Evolutionary conservation across 2,797 vertebrate species (phyloP).

Genomic region (Phrynocephalus vlangalii): DNA sequence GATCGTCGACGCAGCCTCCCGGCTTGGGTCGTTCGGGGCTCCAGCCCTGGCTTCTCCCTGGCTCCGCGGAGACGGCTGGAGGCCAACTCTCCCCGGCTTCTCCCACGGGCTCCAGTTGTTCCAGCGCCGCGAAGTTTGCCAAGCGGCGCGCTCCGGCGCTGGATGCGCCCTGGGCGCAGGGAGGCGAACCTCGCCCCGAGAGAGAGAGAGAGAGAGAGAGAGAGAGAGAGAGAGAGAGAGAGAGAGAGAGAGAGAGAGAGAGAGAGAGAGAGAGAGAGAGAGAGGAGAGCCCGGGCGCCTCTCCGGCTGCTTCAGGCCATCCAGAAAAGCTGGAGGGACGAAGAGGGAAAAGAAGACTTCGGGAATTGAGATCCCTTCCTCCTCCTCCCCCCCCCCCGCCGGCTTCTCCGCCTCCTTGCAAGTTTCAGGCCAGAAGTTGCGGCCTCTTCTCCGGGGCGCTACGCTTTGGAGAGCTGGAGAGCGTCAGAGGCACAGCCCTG

Average conservation of each 20-base stretch:
- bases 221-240: too few species aligned
- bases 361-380: background rate
- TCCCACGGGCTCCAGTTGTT: background rate
- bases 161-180: background rate
- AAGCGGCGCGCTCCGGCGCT: background rate
- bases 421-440: conserved; percentile 16
- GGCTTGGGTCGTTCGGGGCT: background rate
- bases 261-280: too few species aligned
- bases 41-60: background rate
- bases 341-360: background rate
- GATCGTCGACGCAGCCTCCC: background rate
- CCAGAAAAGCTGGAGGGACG: background rate
- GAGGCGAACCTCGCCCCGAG: background rate
- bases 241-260: too few species aligned
- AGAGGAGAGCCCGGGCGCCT: too few species aligned
- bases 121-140: background rate
- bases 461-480: conserved; percentile 6
- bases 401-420: conserved; percentile 18
- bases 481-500: background rate
- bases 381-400: background rate
- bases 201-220: too few species aligned
- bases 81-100: background rate
- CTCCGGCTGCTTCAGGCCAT: background rate
- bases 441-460: background rate
- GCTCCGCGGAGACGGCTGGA: background rate